phyloP scores from a whole-genome alignment of 2,797 vertebrate species.

The Eulemur coronatus region DNA sequence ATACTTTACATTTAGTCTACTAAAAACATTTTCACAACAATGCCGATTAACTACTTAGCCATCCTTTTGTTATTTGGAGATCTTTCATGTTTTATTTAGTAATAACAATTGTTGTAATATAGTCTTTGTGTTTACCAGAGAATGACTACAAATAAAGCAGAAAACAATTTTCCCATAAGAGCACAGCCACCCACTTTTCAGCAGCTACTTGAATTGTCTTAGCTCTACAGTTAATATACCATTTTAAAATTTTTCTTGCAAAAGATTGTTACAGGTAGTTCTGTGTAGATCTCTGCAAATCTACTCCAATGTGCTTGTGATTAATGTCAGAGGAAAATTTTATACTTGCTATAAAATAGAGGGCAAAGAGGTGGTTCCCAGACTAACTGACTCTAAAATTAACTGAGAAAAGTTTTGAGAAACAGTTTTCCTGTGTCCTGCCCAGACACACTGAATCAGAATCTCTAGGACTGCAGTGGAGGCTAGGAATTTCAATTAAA shows the following conservation, averaged over 20 bases:
- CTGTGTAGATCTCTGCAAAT: background rate
- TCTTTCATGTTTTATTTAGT: background rate
- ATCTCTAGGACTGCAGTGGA: background rate
- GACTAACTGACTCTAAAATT: background rate
- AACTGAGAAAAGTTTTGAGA: background rate
- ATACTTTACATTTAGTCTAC: background rate
- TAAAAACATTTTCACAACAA: background rate
- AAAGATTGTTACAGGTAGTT: background rate
- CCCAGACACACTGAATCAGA: background rate
- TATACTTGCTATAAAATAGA: background rate
- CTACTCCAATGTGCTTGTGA: background rate
- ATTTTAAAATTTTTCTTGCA: background rate
- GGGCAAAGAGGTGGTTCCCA: background rate
- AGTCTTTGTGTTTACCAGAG: background rate
- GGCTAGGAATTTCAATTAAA: background rate
- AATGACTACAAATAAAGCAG: background rate
- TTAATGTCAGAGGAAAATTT: background rate
- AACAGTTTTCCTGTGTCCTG: background rate
- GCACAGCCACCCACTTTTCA: background rate
- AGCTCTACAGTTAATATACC: background rate
- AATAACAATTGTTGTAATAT: background rate
- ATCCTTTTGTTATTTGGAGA: background rate
- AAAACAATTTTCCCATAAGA: background rate
- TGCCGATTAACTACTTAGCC: background rate
- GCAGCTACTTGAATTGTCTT: background rate